phyloP scores from a whole-genome alignment of 2,113 vertebrate genomes.

The Heptranchias perlo region DNA sequence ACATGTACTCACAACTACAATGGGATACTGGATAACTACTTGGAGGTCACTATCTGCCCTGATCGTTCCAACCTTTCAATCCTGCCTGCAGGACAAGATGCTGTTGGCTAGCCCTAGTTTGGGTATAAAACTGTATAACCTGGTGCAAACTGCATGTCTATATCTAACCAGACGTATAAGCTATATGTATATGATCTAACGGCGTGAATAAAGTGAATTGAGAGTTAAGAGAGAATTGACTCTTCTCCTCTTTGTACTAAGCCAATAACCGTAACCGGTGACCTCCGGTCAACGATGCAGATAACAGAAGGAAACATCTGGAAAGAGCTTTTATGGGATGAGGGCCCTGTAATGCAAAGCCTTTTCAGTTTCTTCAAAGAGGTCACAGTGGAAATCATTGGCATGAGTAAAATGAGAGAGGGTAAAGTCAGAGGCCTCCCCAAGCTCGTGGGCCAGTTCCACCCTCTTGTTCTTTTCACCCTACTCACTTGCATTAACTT shows the following conservation, averaged over 20 bases:
- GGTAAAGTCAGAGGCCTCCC: background rate
- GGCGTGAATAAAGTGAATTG: too few relatives aligned
- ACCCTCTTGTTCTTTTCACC: background rate
- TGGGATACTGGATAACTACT: background rate
- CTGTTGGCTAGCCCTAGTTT: too few relatives aligned
- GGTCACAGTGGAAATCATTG: background rate
- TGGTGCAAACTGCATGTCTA: too few relatives aligned
- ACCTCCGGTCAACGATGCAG: too few relatives aligned
- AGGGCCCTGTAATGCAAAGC: background rate
- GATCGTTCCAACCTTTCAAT: background rate
- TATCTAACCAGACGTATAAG: too few relatives aligned
- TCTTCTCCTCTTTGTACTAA: too few relatives aligned
- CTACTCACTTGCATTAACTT: background rate
- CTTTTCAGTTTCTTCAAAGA: background rate
- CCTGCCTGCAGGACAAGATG: background rate
- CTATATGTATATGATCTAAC: too few relatives aligned
- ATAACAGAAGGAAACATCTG: background rate
- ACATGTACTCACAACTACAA: too few relatives aligned
- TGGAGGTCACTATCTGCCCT: too few relatives aligned
- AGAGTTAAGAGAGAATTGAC: too few relatives aligned
- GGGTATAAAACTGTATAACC: too few relatives aligned
- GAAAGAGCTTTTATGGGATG: background rate
- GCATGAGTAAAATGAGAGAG: background rate
- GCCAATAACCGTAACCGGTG: too few relatives aligned
- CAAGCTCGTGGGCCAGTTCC: background rate